These are phyloP conservation scores for Drosophila baimaii DNA, from an alignment of 1,140 invertebrate genomes.

Conservation along the genomic window DNA sequence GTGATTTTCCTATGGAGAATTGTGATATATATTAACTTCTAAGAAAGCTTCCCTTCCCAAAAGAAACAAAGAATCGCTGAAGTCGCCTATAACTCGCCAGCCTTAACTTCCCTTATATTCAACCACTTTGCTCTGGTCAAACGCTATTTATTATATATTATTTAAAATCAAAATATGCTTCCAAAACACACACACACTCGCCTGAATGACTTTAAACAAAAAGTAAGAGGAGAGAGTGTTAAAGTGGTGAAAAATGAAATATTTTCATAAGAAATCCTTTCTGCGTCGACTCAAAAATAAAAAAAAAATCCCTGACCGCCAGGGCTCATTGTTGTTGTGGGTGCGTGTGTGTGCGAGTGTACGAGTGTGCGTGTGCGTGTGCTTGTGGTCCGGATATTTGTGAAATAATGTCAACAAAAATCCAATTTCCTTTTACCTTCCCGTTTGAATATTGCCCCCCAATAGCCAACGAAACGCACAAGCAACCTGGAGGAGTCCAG, in stretches of 20 bases:
- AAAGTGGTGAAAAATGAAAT: constrained; percentile 3
- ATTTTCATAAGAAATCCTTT: constrained; percentile 11
- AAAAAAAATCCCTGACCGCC: constrained; percentile 13
- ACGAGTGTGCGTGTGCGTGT: neutral
- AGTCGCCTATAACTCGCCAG: neutral
- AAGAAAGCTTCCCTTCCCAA: neutral
- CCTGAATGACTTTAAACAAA: neutral
- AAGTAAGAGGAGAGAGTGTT: neutral
- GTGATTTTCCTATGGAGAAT: no score
- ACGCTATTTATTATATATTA: constrained; percentile 53
- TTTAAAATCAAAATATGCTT: constrained; percentile 63
- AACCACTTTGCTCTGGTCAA: constrained; percentile 16
- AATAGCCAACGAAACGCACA: constrained; percentile 46
- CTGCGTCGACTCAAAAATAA: neutral
- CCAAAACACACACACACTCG: constrained; percentile 8
- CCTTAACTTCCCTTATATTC: neutral
- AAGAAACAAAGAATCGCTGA: neutral
- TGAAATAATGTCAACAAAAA: constrained; percentile 83
- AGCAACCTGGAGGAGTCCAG: constrained; percentile 20
- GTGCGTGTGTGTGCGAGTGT: neutral
- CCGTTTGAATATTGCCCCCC: constrained; percentile 68
- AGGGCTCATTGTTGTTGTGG: constrained; percentile 13
- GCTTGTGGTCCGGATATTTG: constrained; percentile 69
- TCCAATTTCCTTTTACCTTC: constrained; percentile 82
- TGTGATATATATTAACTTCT: no score